A percentile compares a stretch with the other conserved stretches of the same genome.
Conservation (phyloP, 64 coral and sea anemone genomes). For the Exaiptasia diaphana region DNA sequence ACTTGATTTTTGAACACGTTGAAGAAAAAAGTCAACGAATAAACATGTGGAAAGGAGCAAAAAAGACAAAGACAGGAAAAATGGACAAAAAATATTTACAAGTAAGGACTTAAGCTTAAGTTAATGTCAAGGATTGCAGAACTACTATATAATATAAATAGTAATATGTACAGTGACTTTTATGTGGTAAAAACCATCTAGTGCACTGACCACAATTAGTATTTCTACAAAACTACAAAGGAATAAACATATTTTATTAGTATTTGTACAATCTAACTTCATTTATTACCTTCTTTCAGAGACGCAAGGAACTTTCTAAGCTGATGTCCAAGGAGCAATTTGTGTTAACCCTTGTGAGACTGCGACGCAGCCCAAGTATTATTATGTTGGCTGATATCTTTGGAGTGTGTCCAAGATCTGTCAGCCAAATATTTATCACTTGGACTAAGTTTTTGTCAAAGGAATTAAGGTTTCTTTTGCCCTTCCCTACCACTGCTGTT, state of each 20-base stretch:
- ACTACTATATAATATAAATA: background rate
- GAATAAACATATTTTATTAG: no score
- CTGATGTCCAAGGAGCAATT: slow-evolving; percentile 17
- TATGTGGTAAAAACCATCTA: no score
- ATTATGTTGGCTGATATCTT: background rate
- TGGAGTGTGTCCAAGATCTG: background rate
- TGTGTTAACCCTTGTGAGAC: slow-evolving; percentile 24
- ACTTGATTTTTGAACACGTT: slow-evolving; percentile 46
- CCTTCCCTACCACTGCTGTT: background rate
- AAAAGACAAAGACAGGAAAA: slow-evolving; percentile 46
- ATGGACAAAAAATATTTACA: slow-evolving; percentile 45
- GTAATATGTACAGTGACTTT: no score
- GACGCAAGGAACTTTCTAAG: background rate
- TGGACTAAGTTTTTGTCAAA: background rate
- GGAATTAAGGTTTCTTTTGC: slow-evolving; percentile 4
- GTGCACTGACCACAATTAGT: no score
- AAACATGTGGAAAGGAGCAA: slow-evolving; percentile 56
- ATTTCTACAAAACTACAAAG: no score
- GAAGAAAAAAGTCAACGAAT: slow-evolving; percentile 45
- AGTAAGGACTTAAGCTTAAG: slow-evolving; percentile 9
- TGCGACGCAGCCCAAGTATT: slow-evolving; percentile 19
- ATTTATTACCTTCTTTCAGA: slow-evolving; percentile 6
- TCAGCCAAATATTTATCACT: background rate
- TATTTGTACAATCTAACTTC: background rate
- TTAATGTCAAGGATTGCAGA: background rate